Percentiles rank a stretch among this genome's conserved stretches.
phyloP scores from a whole-genome alignment of 2,797 vertebrate genomes.

The Brachymystax lenok region DNA sequence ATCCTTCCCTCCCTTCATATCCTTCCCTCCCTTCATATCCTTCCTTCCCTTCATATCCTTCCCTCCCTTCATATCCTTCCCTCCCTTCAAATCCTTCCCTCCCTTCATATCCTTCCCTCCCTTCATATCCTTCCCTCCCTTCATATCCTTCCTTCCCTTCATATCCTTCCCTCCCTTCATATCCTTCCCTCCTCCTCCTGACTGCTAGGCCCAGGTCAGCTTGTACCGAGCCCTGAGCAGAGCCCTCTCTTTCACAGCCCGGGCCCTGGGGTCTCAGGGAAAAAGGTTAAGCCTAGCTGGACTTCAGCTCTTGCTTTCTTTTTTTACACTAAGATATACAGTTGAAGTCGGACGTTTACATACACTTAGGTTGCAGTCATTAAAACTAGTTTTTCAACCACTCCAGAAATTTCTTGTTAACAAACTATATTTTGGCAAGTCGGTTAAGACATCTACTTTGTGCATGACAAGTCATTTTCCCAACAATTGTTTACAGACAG shows the following conservation, averaged over 20 bases:
- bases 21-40: neutral
- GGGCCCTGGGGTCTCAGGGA: constrained; percentile 47
- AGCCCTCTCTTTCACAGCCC: constrained; percentile 39
- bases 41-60: too few relatives aligned
- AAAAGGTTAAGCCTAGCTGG: constrained; percentile 66
- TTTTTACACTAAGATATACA: neutral
- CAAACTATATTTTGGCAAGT: too few relatives aligned
- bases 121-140: constrained; percentile 33
- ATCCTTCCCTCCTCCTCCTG: constrained; percentile 20
- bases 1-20: constrained; percentile 20
- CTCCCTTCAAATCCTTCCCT: constrained; percentile 6
- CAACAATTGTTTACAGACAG: too few relatives aligned
- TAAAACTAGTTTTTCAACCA: too few relatives aligned
- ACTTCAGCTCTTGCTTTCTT: constrained; percentile 19
- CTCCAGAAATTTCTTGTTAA: too few relatives aligned
- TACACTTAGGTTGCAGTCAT: too few relatives aligned
- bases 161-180: constrained; percentile 20
- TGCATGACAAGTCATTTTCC: too few relatives aligned
- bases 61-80: constrained; percentile 29
- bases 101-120: too few relatives aligned
- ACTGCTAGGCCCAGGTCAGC: neutral
- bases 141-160: neutral
- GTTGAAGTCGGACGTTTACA: too few relatives aligned
- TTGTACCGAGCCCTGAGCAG: neutral
- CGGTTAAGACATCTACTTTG: too few relatives aligned